phyloP scores from a whole-genome alignment of 2,797 vertebrate genomes.

The Crocodylus rhombifer region DNA sequence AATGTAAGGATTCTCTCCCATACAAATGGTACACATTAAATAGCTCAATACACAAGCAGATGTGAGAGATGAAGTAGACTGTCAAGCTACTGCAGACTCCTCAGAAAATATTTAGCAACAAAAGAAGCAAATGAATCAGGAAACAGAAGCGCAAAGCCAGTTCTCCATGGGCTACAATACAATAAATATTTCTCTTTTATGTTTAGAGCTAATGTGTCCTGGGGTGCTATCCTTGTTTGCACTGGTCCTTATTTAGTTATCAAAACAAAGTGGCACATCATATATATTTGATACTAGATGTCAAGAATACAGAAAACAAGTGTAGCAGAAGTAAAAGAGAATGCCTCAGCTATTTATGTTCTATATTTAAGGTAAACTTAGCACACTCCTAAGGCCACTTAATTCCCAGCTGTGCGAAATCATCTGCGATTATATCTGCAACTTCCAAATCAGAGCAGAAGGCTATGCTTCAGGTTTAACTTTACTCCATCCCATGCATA shows the following conservation, averaged over 20 bases:
- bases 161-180: neutral
- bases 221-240: neutral
- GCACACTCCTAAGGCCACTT: slow-evolving; percentile 33
- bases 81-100: neutral
- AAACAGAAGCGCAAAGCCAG: neutral
- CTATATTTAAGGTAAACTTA: slow-evolving; percentile 52
- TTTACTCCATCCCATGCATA: accelerated
- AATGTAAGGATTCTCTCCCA: neutral
- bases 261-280: neutral
- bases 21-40: neutral
- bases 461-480: neutral
- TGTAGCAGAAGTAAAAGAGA: neutral
- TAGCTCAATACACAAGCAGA: neutral
- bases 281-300: slow-evolving; percentile 11
- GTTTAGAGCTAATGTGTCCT: slow-evolving; percentile 29
- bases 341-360: slow-evolving; percentile 65
- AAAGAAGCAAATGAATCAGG: neutral
- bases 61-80: slow-evolving; percentile 1
- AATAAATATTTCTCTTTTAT: neutral
- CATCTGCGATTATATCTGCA: neutral
- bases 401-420: slow-evolving; percentile 24
- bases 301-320: neutral
- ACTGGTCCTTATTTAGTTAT: slow-evolving; percentile 43
- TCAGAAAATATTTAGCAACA: neutral
- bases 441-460: neutral